Conservation (phyloP, 1,140 invertebrate species). For the Olivierus martensii region DNA sequence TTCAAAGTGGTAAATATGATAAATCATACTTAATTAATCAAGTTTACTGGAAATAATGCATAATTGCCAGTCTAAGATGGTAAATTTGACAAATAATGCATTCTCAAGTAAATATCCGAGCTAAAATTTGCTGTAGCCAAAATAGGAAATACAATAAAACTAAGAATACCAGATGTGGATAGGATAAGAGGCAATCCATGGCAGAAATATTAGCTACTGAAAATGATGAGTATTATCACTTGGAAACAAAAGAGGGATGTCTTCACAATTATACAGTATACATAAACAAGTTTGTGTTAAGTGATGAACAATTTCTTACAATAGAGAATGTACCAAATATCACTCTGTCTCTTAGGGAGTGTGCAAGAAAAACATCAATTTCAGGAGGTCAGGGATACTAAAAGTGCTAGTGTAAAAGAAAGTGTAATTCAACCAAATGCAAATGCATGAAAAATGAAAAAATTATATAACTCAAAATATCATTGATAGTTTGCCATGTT, state of each 20-base stretch:
- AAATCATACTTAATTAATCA: no score
- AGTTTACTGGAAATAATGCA: no score
- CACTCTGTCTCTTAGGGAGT: not conserved
- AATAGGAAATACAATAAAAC: no score
- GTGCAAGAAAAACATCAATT: not conserved
- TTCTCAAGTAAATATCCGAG: no score
- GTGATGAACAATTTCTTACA: not conserved
- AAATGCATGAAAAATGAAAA: not conserved
- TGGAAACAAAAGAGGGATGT: not conserved
- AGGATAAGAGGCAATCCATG: no score
- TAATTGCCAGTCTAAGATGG: no score
- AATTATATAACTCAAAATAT: constrained; percentile 1
- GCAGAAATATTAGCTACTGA: no score
- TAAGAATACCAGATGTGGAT: no score
- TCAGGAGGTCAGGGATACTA: not conserved
- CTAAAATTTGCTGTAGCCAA: no score
- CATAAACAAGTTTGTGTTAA: not conserved
- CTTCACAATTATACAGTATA: not conserved
- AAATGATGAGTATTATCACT: not conserved
- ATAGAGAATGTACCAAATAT: not conserved
- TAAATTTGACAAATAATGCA: no score
- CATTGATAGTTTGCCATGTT: constrained; percentile 1
- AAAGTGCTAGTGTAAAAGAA: not conserved
- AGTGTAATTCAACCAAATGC: constrained; percentile 2
- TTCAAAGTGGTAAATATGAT: no score